Percentiles rank a stretch among this genome's conserved stretches.
Conservation (phyloP, 2,113 vertebrate genomes). For the Tichodroma muraria region DNA sequence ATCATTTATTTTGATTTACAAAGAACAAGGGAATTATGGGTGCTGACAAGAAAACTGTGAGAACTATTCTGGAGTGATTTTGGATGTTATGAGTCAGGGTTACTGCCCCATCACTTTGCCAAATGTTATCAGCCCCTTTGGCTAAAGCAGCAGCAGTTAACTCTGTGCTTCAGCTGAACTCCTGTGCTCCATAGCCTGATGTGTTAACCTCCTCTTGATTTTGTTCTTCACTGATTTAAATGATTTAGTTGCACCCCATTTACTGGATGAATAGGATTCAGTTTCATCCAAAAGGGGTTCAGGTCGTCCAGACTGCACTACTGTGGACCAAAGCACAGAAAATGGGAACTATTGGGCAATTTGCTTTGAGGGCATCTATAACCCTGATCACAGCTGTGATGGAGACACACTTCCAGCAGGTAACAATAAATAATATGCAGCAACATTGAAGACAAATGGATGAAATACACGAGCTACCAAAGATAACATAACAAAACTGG, state of each 20-base stretch:
- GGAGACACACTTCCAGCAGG: neutral
- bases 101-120: conserved; percentile 20
- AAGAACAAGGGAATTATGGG: conserved; percentile 22
- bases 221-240: neutral
- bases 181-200: neutral
- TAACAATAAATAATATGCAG: neutral
- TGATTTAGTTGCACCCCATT: neutral
- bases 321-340: neutral
- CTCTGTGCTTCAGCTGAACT: neutral
- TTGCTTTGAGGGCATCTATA: neutral
- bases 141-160: neutral
- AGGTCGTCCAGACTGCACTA: neutral
- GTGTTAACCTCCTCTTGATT: conserved; percentile 13
- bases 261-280: conserved; percentile 1
- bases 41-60: conserved; percentile 49
- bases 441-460: neutral
- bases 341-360: neutral
- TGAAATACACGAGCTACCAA: neutral
- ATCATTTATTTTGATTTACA: conserved; percentile 25
- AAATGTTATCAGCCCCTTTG: conserved; percentile 20
- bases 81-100: neutral
- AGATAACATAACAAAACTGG: neutral
- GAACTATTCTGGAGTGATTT: conserved; percentile 11
- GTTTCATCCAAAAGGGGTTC: neutral
- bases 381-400: neutral